Percentiles rank a stretch among this genome's conserved stretches.
phyloP scores from a whole-genome alignment of 2,113 vertebrate genomes.

The Lamprotornis superbus region DNA sequence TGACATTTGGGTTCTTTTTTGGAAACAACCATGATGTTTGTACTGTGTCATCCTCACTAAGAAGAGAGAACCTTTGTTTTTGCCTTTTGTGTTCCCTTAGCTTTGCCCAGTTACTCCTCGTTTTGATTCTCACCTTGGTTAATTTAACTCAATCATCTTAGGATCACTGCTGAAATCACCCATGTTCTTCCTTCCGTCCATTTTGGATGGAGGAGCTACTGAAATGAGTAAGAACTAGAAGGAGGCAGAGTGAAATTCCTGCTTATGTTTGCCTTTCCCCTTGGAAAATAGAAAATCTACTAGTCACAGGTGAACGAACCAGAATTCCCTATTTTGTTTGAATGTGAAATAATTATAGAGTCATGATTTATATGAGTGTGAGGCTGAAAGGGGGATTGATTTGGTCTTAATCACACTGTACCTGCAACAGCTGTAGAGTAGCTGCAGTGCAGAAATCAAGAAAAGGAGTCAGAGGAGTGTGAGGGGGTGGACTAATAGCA shows the following conservation, averaged over 20 bases:
- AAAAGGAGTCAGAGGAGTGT: not conserved
- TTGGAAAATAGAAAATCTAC: not conserved
- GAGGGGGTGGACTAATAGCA: not conserved
- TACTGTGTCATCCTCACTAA: not conserved
- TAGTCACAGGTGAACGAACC: rapidly evolving
- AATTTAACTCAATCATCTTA: not conserved
- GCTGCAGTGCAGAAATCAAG: not conserved
- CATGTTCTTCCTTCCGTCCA: not conserved
- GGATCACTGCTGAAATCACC: not conserved
- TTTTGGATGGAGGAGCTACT: not conserved
- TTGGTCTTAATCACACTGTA: not conserved
- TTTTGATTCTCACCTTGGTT: not conserved
- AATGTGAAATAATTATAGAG: not conserved
- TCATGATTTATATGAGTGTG: not conserved
- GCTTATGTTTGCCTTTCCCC: not conserved
- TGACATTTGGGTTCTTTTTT: not conserved
- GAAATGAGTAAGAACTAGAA: not conserved
- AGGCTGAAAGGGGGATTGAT: not conserved
- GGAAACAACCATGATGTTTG: not conserved
- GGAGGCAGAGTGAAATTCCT: not conserved
- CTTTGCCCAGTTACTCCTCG: not conserved
- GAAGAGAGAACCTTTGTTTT: not conserved
- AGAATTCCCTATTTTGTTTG: not conserved
- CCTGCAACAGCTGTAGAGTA: not conserved
- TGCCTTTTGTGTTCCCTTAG: not conserved